Evolutionary conservation across 2,797 vertebrate genomes (phyloP).

Genomic region (Scyliorhinus canicula): DNA sequence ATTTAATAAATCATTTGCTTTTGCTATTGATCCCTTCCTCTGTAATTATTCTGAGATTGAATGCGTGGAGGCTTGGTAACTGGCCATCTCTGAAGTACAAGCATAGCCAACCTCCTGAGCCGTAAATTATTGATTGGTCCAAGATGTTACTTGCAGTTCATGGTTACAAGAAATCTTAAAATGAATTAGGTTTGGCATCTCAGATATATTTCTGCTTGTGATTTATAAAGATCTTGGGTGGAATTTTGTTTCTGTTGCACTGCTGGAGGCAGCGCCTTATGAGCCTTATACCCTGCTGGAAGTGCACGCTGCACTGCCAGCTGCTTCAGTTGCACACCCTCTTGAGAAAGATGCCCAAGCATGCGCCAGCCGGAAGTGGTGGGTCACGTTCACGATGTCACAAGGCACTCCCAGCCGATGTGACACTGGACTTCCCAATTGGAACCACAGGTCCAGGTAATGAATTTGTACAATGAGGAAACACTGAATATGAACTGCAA

Average conservation of each 20-base stretch:
- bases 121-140: background rate
- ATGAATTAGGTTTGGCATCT: background rate
- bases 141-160: too few relatives aligned
- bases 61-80: background rate
- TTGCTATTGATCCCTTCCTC: background rate
- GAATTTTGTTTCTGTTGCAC: background rate
- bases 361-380: too few relatives aligned
- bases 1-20: background rate
- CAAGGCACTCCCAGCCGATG: too few relatives aligned
- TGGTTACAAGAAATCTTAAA: background rate
- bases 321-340: too few relatives aligned
- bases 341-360: too few relatives aligned
- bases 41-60: background rate
- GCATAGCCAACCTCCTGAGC: background rate
- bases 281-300: too few relatives aligned
- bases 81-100: background rate
- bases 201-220: background rate
- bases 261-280: background rate
- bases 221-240: background rate
- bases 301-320: too few relatives aligned
- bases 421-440: too few relatives aligned
- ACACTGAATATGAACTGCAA: too few relatives aligned
- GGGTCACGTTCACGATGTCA: too few relatives aligned
- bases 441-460: too few relatives aligned
- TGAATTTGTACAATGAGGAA: too few relatives aligned